Evolutionary conservation across 1,140 invertebrate species (phyloP), one percentile per base, ranked within the genome.

Genomic region (Reticulitermes speratus): DNA sequence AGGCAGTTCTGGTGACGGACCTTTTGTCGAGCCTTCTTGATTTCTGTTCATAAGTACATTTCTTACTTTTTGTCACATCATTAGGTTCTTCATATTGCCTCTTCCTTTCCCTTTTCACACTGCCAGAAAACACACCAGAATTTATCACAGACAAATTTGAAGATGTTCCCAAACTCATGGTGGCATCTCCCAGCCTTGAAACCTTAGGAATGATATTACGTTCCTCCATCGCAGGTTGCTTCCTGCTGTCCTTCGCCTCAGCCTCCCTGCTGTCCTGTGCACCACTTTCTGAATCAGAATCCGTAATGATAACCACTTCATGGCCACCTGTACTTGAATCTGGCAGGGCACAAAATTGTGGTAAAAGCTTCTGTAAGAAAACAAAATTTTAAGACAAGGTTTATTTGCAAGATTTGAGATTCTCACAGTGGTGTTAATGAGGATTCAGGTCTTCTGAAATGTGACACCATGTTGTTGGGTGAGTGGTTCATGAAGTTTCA

Each of bases 301-400:
- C 65, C n/a, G n/a, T 30, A 75, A 75, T 75, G 65, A 75, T 30
- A 30, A 75, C 65, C 65, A 75, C 25, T 75, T 75, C 65, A 75
- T 30, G 3, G n/a, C 14, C 65, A n/a, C 8, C 14, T 75, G 65
- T 75, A 30, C n/a, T 30, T 75, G 65, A 75, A 30, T 75, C 65
- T 75, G 65, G 65, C n/a, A 75, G 30, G 9, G 65, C 8, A 75
- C 1, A n/a, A 19, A 65, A 12, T 12, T 48, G 52, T 1, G 25
- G 65, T 30, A 75, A 3, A 30, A 9, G n/a, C n/a, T 75, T 65
- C 25, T 75, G n/a, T 7, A 75, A n/a, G 8, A 16, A 75, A 75
- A 75, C 8, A 11, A n/a, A 30, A 75, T 8, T n/a, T 75, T 75
- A n/a, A 30, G 14, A n/a, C 11, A 75, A n/a, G 59, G n/a, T n/a